Base-by-base conservation (phyloP, 2,113 vertebrate species). In the Lethenteron camtschaticum region DNA sequence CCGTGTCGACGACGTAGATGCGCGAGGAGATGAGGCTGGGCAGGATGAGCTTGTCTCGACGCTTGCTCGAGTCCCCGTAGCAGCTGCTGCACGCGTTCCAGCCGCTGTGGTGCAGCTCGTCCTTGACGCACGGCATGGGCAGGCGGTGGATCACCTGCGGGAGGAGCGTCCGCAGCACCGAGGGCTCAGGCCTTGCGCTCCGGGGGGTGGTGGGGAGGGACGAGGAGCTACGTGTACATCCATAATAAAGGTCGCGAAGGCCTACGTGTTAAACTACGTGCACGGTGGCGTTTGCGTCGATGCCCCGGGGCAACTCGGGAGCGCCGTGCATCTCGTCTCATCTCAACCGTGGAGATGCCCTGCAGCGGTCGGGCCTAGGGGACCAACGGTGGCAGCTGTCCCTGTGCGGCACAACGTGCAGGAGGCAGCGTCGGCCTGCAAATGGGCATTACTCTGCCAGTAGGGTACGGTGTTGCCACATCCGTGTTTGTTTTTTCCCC, bases 51-150 rank as follows among this genome's bases (percentile, higher is more conserved):
- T 78, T 78, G 73, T 84, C 81, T 1, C 91, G 79, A 0, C 70
- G 78, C 78, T 85, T 91, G 11, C 81, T 77, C 70, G 76, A 2
- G 10, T 96, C 86, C 0, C 80, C 81, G 0, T 83, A 85, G 79
- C 90, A 95, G 78, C 92, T 96, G 84, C 90, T 95, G 74, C 90
- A 96, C 70, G 87, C 75, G 7, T 96, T 96, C 92, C 92, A 96
- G 1, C 92, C 92, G 0, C 85, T 83, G 71, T 96, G 92, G 20
- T 95, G 92, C 4, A 96, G 82, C 76, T 96, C 91, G 0, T 96
- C 92, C 0, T 78, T 76, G 1, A 88, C 71, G 74, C 90, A 78
- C 0, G 86, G 89, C 90, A 96, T 87, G 14, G 85, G 81, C 72
- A 96, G 79, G 16, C 90, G 84, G 63, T 96, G 92, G 77, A 96